Percentiles rank a stretch among this genome's conserved stretches.
Evolutionary conservation across 2,888 invertebrate species (phyloP).

Genomic region (Cancer borealis): DNA sequence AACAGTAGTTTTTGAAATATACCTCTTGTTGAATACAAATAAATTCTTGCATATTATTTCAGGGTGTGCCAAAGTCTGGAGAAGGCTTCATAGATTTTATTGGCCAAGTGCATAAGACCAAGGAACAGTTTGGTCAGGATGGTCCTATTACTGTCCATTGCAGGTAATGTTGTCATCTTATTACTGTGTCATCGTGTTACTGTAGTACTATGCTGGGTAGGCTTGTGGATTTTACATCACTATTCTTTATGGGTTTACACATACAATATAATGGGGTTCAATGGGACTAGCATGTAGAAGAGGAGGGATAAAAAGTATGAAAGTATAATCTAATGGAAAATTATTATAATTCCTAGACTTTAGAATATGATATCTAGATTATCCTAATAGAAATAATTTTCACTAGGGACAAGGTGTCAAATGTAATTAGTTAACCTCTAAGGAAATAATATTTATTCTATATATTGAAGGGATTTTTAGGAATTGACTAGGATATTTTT

Average conservation of each 20-base stretch:
- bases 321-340: not conserved
- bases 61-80: conserved; percentile 95
- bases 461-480: no score
- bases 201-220: not conserved
- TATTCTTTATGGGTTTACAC: not conserved
- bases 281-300: not conserved
- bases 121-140: conserved; percentile 99
- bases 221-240: not conserved
- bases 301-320: not conserved
- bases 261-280: not conserved
- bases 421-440: no score
- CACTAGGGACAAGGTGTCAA: no score
- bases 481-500: no score
- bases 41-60: conserved; percentile 78
- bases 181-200: not conserved
- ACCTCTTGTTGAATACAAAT: not conserved
- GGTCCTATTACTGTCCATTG: conserved; percentile 99
- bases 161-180: conserved; percentile 83
- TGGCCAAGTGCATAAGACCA: conserved; percentile 99
- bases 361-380: no score
- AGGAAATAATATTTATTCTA: no score
- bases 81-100: conserved; percentile 99
- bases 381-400: no score
- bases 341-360: no score
- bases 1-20: not conserved